Evolutionary conservation across 2,888 invertebrate genomes (phyloP), one percentile per base, ranked within the genome.

Genomic region (Coecobrya sp.): DNA sequence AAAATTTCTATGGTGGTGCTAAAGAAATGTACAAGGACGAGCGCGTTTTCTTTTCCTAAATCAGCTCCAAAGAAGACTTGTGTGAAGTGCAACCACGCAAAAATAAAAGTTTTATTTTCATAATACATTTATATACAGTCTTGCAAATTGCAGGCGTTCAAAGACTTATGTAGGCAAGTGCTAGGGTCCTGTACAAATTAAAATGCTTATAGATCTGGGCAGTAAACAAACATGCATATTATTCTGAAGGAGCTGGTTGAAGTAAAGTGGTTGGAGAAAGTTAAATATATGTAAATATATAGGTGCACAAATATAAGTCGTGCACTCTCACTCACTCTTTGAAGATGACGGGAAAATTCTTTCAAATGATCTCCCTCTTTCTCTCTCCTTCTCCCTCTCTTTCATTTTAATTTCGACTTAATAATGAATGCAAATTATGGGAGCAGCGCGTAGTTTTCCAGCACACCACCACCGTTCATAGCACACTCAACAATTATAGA

Each of bases 381-480:
- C 42, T 27, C 52, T 79, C 52, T 16, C 27, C 52, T 30, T 73
- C 42, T 27, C 52, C 52, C 52, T 30, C 52, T 73, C 55, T 59
- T 73, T 87, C 79, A 87, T 25, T 79, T 59, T 86, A 68, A 52
- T 70, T 82, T 84, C 22, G 55, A 42, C 70, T 52, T 82, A 52
- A 89, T 82, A 89, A 89, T 73, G 82, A 70, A 89, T 89, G 89
- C 82, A 89, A 89, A 89, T 89, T 81, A 88, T 65, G 52, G 45
- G 27, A 52, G 42, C 30, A 19, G 42, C 11, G 16, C 22, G 11
- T 49, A 79, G 52, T 22, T 8, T 27, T 52, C 52, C 36, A 8
- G 22, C 8, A 36, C n/a, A 19, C 10, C 42, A 16, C 22, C 19
- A 73, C n/a, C 42, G 36, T n/a, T 36, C 42, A n/a, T 8, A 8